These are phyloP conservation scores for Lasioglossum figueresi DNA, from an alignment of 2,888 invertebrate genomes.

Conservation along the genomic window DNA sequence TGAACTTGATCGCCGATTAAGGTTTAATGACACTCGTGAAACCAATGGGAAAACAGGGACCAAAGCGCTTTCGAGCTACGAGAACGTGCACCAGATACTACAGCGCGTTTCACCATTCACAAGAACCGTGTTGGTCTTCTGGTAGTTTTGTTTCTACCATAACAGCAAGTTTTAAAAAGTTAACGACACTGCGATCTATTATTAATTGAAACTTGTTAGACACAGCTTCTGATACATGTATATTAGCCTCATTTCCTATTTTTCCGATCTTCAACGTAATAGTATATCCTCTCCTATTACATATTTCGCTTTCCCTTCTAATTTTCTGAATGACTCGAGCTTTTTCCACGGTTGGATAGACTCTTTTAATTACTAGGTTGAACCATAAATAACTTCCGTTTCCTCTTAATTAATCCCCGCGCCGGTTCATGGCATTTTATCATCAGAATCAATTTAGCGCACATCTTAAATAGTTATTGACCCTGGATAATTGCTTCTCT, in stretches of 20 bases:
- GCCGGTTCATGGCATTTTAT: not conserved
- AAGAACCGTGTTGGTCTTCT: not conserved
- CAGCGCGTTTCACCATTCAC: not conserved
- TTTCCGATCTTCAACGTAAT: not conserved
- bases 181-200: not conserved
- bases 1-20: conserved; percentile 73
- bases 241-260: not conserved
- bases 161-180: no score
- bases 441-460: not conserved
- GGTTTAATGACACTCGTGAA: conserved; percentile 73
- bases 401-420: conserved; percentile 5
- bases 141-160: not conserved
- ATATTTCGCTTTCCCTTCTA: not conserved
- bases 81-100: conserved; percentile 17
- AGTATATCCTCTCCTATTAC: not conserved
- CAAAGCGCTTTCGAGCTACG: conserved; percentile 38
- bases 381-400: conserved; percentile 7
- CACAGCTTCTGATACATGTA: not conserved
- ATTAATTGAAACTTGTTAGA: not conserved
- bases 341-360: not conserved
- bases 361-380: not conserved
- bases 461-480: not conserved
- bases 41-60: conserved; percentile 63
- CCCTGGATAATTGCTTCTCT: not conserved
- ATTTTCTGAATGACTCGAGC: not conserved